Base-by-base conservation (phyloP, 1,140 invertebrate species). In the Trichomalopsis sarcophagae region DNA sequence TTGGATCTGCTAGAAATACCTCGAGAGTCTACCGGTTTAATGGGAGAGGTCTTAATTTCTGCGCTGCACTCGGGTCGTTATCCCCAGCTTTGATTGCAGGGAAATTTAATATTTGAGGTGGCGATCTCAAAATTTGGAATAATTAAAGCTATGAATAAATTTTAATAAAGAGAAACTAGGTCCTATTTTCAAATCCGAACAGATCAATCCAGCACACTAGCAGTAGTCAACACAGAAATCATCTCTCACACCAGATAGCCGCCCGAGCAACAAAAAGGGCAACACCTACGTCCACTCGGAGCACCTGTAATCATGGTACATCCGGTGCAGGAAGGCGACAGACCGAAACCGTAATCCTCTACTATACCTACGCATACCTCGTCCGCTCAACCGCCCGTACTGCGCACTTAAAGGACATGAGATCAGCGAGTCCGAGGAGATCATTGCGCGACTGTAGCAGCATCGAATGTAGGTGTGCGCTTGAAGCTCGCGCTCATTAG, bases 401-500 rank as follows among this genome's bases (percentile, higher is more conserved):
- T 21, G 11, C 13, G 55, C 55, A 62, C 55, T 62, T 62, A 62
- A 62, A 62, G 55, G 55, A 62, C 55, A 62, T 21, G 17, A 62
- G 21, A n/a, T 62, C 55, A 50, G 11, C 44, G 44, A 47, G 44
- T 47, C 44, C 47, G 47, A 21, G 17, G 55, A 17, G 55, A 62
- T 62, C 55, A 62, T 62, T 62, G 55, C 55, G 55, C 17, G 14
- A 7, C 3, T n/a, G 17, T 62, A 62, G 14, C 17, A 44, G 40
- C 17, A n/a, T 62, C 50, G 50, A 55, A 75, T 44, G 36, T 40
- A 75, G 30, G 73, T 36, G 17, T 36, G 73, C 73, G 36, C 73
- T 44, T 3, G 33, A 75, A 7, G 30, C 73, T 74, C 40, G 71
- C 71, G 76, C 66, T 87, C 84, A 86, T 88, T 87, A 84, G 55